Conservation (phyloP, 2,888 invertebrate species). For the Megastigmus dorsalis region DNA sequence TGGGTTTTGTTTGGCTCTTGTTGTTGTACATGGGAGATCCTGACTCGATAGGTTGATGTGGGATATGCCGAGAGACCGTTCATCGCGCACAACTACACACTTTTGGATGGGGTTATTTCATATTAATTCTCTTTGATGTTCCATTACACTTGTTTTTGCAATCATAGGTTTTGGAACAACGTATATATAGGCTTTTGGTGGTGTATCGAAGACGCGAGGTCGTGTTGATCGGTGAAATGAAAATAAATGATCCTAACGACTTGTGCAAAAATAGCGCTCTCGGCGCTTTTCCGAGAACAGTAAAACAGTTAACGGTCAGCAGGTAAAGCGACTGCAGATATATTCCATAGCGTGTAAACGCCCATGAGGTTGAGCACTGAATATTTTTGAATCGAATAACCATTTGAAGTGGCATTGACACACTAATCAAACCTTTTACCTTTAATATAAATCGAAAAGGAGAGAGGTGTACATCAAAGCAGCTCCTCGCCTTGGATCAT, state of each 20-base stretch:
- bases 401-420: slow-evolving; percentile 38
- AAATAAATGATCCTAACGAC: neutral
- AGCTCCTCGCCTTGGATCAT: slow-evolving; percentile 22
- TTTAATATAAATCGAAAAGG: slow-evolving; percentile 6
- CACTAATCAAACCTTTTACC: slow-evolving; percentile 26
- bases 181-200: too few species aligned
- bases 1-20: neutral
- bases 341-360: too few species aligned
- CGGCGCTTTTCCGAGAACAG: too few species aligned
- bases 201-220: neutral
- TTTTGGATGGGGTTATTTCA: too few species aligned
- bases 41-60: too few species aligned
- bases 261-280: too few species aligned
- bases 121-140: too few species aligned
- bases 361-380: neutral
- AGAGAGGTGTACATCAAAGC: neutral
- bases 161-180: too few species aligned
- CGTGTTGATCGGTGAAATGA: neutral
- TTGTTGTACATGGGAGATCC: too few species aligned
- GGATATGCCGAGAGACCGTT: too few species aligned
- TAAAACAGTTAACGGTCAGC: neutral
- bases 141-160: too few species aligned
- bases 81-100: too few species aligned
- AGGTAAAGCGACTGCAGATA: neutral
- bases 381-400: slow-evolving; percentile 36